Percentiles rank a stretch among this genome's conserved stretches.
Evolutionary conservation across 2,888 invertebrate genomes (phyloP).

Genomic region (Himalopsyche tibetana): DNA sequence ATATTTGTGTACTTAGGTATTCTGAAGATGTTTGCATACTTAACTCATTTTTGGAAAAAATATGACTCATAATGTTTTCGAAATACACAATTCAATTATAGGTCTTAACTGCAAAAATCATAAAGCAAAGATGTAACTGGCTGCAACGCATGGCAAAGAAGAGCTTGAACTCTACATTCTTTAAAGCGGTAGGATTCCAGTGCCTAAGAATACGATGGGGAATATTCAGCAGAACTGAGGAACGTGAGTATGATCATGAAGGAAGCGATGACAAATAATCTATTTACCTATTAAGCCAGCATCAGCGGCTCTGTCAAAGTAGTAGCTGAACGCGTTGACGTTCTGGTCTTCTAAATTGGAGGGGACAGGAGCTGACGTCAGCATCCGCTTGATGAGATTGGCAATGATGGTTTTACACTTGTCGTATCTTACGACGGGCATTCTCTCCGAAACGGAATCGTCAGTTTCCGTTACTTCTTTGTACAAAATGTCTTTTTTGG

Average conservation of each 20-base stretch:
- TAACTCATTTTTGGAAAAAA: too few species aligned
- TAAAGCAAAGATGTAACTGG: too few species aligned
- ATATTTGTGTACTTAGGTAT: too few species aligned
- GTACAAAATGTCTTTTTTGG: constrained; percentile 58
- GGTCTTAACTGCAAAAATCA: too few species aligned
- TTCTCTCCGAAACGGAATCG: constrained; percentile 78
- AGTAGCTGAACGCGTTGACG: constrained; percentile 94
- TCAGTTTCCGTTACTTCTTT: constrained; percentile 72
- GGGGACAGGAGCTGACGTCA: constrained; percentile 77
- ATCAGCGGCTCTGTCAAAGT: constrained; percentile 94
- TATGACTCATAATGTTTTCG: too few species aligned
- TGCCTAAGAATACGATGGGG: too few species aligned
- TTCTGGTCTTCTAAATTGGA: constrained; percentile 77
- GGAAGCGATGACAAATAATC: neutral
- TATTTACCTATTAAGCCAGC: constrained; percentile 84
- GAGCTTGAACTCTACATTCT: constrained; percentile 16
- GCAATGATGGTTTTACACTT: constrained; percentile 73
- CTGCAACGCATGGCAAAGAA: too few species aligned
- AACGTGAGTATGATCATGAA: too few species aligned
- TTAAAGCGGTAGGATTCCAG: too few species aligned
- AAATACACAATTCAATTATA: too few species aligned
- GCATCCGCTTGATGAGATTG: constrained; percentile 45
- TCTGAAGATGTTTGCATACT: too few species aligned
- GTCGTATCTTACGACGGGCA: constrained; percentile 81
- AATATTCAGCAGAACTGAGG: too few species aligned